These are phyloP conservation scores for Steinernema khuongi DNA, from an alignment of 1,140 invertebrate species.

Conservation along the genomic window DNA sequence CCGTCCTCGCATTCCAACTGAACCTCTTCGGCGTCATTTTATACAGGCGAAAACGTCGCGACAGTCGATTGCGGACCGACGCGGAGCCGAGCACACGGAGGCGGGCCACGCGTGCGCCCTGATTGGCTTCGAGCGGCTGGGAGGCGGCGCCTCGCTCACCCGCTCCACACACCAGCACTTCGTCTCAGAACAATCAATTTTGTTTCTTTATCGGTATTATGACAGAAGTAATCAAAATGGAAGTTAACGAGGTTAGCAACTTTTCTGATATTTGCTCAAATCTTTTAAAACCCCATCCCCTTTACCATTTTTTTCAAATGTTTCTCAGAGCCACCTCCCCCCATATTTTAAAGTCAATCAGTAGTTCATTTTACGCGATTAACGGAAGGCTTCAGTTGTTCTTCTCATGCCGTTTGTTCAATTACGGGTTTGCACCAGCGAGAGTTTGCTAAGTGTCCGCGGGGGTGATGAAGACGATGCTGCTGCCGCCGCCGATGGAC, in stretches of 20 bases:
- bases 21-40: neutral
- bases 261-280: neutral
- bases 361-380: too few species aligned
- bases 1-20: neutral
- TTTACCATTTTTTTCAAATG: neutral
- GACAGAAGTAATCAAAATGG: slow-evolving; percentile 22
- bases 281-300: neutral
- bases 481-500: too few species aligned
- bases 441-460: too few species aligned
- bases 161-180: neutral
- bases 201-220: slow-evolving; percentile 17
- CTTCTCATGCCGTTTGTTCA: too few species aligned
- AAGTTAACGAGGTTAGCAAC: slow-evolving; percentile 18
- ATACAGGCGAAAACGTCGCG: too few species aligned
- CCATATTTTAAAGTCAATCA: too few species aligned
- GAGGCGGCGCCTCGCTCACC: neutral
- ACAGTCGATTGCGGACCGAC: neutral
- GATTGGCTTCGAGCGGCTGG: neutral
- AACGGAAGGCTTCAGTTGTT: too few species aligned
- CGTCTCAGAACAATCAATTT: slow-evolving; percentile 17
- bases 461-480: too few species aligned
- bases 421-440: too few species aligned
- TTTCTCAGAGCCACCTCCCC: neutral
- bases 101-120: slow-evolving; percentile 8
- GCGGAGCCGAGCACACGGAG: neutral